Percentiles rank a stretch among this genome's conserved stretches.
Evolutionary conservation across 1,140 invertebrate genomes (phyloP).

Genomic region (Formica exsecta): DNA sequence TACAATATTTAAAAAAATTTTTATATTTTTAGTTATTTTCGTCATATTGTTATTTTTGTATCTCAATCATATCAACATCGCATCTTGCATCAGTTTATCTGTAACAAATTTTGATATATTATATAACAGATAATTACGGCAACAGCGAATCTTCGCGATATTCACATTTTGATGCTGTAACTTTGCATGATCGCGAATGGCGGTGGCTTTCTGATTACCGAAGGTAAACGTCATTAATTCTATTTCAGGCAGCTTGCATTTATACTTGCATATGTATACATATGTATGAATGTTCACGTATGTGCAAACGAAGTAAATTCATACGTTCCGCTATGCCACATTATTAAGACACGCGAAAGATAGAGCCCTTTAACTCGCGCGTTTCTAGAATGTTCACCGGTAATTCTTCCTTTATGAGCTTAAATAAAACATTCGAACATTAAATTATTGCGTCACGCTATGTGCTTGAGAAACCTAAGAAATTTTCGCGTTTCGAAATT

Average conservation of each 20-base stretch:
- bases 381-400: not conserved
- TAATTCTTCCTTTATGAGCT: conserved; percentile 24
- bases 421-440: not conserved
- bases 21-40: not conserved
- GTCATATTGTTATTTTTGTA: not conserved
- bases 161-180: conserved; percentile 10
- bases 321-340: conserved; percentile 7
- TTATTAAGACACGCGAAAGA: conserved; percentile 15
- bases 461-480: not conserved
- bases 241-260: conserved; percentile 6
- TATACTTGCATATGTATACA: conserved; percentile 12
- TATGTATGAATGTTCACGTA: not conserved
- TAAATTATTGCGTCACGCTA: conserved; percentile 24
- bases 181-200: conserved; percentile 1
- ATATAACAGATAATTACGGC: not conserved
- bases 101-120: not conserved
- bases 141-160: not conserved
- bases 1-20: not conserved
- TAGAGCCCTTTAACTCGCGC: not conserved
- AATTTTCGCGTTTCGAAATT: conserved; percentile 32
- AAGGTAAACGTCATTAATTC: conserved; percentile 51
- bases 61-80: conserved; percentile 1
- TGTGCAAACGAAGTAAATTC: conserved; percentile 16
- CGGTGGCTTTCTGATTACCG: conserved; percentile 30
- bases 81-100: not conserved